phyloP scores from a whole-genome alignment of 2,113 vertebrate genomes.

The Periophthalmus modestus region DNA sequence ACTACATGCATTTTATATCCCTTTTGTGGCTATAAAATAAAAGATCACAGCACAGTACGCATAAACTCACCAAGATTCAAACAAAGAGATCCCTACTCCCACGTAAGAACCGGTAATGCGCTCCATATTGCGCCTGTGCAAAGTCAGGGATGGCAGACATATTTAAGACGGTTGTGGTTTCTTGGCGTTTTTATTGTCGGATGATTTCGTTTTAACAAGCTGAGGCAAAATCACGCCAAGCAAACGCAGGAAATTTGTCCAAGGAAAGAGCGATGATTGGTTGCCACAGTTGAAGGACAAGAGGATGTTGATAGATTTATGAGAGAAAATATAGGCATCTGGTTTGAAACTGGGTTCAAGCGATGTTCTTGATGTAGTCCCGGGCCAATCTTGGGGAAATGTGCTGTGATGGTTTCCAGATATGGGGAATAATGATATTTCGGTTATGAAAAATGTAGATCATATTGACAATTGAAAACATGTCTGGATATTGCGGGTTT shows the following conservation, averaged over 20 bases:
- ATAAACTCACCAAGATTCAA: slow-evolving; percentile 33
- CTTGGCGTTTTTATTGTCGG: slow-evolving; percentile 19
- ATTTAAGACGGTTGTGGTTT: slow-evolving; percentile 45
- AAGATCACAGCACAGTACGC: slow-evolving; percentile 27
- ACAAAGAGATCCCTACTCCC: slow-evolving; percentile 21
- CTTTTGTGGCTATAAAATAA: slow-evolving; percentile 34
- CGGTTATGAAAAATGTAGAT: neutral
- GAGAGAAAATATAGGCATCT: neutral
- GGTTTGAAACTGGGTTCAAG: neutral
- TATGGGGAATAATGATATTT: neutral
- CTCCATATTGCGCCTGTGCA: slow-evolving; percentile 35
- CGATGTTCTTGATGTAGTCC: neutral
- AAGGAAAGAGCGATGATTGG: neutral
- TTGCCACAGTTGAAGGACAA: neutral
- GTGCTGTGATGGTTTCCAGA: neutral
- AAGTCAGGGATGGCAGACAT: slow-evolving; percentile 43
- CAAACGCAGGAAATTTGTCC: slow-evolving; percentile 1
- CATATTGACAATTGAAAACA: slow-evolving; percentile 3
- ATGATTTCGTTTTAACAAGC: slow-evolving; percentile 24
- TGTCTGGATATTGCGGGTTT: neutral
- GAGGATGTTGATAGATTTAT: neutral
- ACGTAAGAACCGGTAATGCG: slow-evolving; percentile 41
- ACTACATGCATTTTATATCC: slow-evolving; percentile 16
- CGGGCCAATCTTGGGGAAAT: neutral
- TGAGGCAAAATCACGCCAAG: slow-evolving; percentile 11